Conservation (phyloP, 2,888 invertebrate genomes). For the Onthophagus sagittarius region DNA sequence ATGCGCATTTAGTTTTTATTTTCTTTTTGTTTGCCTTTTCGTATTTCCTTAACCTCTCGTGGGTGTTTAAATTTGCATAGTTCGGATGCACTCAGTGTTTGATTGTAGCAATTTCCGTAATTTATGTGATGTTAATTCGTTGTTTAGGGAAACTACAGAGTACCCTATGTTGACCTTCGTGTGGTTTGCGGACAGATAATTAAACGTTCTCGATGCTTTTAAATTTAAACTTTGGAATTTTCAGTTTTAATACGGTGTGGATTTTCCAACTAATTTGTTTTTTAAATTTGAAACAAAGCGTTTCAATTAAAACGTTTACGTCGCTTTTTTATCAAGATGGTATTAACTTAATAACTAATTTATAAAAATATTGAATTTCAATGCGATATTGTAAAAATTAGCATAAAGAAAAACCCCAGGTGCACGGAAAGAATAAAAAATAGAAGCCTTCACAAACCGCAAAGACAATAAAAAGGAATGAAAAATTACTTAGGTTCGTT, state of each 20-base stretch:
- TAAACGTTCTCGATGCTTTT: not conserved
- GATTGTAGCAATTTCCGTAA: not conserved
- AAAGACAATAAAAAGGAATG: not conserved
- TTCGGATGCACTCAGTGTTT: not conserved
- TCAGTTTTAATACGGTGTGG: not conserved
- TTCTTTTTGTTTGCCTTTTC: not conserved
- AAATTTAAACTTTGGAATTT: not conserved
- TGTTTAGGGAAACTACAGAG: not conserved
- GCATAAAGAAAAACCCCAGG: not conserved
- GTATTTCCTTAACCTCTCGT: not conserved
- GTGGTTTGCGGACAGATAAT: not conserved
- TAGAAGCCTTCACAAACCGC: not conserved
- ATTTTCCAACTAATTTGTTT: not conserved
- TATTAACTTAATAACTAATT: too few relatives aligned
- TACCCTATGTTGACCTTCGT: not conserved
- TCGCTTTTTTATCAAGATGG: too few relatives aligned
- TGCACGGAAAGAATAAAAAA: not conserved
- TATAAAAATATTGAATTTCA: too few relatives aligned
- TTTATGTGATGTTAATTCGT: not conserved
- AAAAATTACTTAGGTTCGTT: not conserved
- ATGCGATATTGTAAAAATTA: not conserved
- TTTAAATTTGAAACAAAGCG: too few relatives aligned
- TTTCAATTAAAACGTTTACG: too few relatives aligned
- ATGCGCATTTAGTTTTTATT: not conserved
- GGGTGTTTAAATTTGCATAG: not conserved